Conservation (phyloP, 1,140 invertebrate species). For the Drosophila fuyamai region DNA sequence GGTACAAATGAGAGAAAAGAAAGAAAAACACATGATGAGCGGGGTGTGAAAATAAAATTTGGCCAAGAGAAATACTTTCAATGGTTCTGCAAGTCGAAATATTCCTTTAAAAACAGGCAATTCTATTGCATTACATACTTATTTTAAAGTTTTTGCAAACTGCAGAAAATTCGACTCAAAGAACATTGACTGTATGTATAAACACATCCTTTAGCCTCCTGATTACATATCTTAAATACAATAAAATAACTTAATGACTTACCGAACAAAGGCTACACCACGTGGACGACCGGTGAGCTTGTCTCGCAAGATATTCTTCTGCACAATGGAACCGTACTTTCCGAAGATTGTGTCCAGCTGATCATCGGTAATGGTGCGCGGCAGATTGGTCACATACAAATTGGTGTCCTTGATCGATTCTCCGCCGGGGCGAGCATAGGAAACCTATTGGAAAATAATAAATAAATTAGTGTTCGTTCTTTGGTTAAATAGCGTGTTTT, state of each 20-base stretch:
- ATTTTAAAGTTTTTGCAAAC: neutral
- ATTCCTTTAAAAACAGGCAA: neutral
- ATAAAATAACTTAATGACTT: conserved; percentile 56
- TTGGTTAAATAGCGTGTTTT: neutral
- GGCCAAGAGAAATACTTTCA: neutral
- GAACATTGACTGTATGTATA: conserved; percentile 4
- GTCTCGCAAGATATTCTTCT: conserved; percentile 95
- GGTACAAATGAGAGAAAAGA: conserved; percentile 13
- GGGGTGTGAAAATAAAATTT: neutral
- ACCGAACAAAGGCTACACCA: conserved; percentile 97
- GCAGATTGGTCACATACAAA: conserved; percentile 96
- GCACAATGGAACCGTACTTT: conserved; percentile 94
- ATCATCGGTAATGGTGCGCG: conserved; percentile 92
- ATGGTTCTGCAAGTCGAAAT: neutral
- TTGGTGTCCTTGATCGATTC: conserved; percentile 98
- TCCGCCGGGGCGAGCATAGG: conserved; percentile 95
- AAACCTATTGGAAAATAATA: conserved; percentile 87
- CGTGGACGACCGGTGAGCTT: conserved; percentile 93
- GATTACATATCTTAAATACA: neutral
- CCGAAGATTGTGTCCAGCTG: conserved; percentile 94
- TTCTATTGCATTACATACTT: too few relatives aligned
- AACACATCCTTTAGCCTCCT: neutral
- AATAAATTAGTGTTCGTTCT: neutral
- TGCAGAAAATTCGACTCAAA: neutral
- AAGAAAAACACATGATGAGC: conserved; percentile 8